These are phyloP conservation scores for Zaprionus bogoriensis DNA, from an alignment of 2,888 invertebrate species.

Conservation along the genomic window DNA sequence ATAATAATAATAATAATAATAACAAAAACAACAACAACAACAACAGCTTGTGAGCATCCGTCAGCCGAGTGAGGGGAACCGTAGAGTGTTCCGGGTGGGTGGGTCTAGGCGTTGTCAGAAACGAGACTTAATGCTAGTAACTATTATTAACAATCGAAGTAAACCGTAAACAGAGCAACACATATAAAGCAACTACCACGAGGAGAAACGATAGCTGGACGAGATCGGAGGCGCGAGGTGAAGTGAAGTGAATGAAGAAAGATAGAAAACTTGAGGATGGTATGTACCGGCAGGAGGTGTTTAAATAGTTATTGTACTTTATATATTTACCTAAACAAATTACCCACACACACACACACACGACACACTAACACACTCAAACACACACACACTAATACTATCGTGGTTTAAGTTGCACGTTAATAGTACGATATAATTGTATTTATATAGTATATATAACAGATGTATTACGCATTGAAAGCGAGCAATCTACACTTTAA, in stretches of 20 bases:
- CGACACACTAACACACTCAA: constrained; percentile 19
- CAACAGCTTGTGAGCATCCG: neutral
- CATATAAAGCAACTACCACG: constrained; percentile 6
- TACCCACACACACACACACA: constrained; percentile 35
- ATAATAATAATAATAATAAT: constrained; percentile 21
- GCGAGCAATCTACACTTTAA: constrained; percentile 57
- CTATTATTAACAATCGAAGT: constrained; percentile 34
- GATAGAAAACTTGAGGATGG: constrained; percentile 19
- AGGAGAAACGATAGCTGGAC: constrained; percentile 23
- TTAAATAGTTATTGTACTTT: constrained; percentile 69
- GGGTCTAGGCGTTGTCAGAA: constrained; percentile 6
- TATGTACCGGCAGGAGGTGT: constrained; percentile 50
- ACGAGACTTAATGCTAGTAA: constrained; percentile 52
- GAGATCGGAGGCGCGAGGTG: constrained; percentile 3
- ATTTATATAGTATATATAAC: constrained; percentile 69
- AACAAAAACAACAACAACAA: constrained; percentile 33
- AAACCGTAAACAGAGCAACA: constrained; percentile 12
- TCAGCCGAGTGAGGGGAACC: neutral
- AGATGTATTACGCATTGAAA: constrained; percentile 70
- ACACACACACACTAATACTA: constrained; percentile 35
- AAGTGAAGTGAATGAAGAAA: constrained; percentile 6
- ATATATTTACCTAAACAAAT: constrained; percentile 55
- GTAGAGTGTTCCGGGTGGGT: neutral
- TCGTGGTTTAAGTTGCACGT: constrained; percentile 71
- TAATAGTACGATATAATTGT: constrained; percentile 67